A percentile compares a stretch with the other conserved stretches of the same genome.
Evolutionary conservation across 2,888 invertebrate genomes (phyloP).

Genomic region (Parelbella ahira): DNA sequence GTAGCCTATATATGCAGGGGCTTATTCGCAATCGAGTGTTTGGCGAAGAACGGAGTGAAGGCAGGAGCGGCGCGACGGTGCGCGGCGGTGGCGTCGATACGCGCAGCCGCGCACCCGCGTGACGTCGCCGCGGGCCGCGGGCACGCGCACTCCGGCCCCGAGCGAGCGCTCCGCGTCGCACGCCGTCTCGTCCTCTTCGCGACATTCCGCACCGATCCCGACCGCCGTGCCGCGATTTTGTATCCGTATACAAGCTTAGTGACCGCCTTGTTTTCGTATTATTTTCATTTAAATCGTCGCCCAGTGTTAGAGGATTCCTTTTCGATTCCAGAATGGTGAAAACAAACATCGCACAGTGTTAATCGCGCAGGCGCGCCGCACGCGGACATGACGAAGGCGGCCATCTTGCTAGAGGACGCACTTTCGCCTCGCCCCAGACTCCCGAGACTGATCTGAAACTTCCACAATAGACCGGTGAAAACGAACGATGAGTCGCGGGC

Average conservation of each 20-base stretch:
- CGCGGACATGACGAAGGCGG: slow-evolving; percentile 73
- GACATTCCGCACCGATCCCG: slow-evolving; percentile 45
- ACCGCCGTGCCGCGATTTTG: slow-evolving; percentile 35
- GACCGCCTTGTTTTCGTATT: slow-evolving; percentile 9
- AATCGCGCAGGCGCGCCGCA: slow-evolving; percentile 72
- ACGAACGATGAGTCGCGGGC: slow-evolving; percentile 57
- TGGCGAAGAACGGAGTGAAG: slow-evolving; percentile 58
- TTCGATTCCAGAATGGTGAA: slow-evolving; percentile 53
- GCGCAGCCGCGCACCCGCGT: slow-evolving; percentile 48
- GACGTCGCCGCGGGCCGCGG: slow-evolving; percentile 57
- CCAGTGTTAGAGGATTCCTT: slow-evolving; percentile 40
- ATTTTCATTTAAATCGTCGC: slow-evolving; percentile 29
- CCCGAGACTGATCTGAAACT: slow-evolving; percentile 55
- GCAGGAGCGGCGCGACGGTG: slow-evolving; percentile 43
- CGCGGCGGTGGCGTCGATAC: slow-evolving; percentile 55
- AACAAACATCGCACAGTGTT: slow-evolving; percentile 70
- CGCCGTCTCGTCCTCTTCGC: slow-evolving; percentile 45
- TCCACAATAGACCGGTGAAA: slow-evolving; percentile 41
- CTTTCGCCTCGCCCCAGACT: slow-evolving; percentile 77
- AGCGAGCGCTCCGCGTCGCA: slow-evolving; percentile 49
- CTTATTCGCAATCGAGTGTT: slow-evolving; percentile 62
- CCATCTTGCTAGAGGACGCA: slow-evolving; percentile 76
- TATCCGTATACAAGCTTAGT: slow-evolving; percentile 16
- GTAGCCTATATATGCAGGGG: slow-evolving; percentile 28
- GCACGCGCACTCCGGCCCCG: slow-evolving; percentile 53